Evolutionary conservation across 2,888 invertebrate species (phyloP), one percentile per base, ranked within the genome.

Genomic region (Conus canariensis): DNA sequence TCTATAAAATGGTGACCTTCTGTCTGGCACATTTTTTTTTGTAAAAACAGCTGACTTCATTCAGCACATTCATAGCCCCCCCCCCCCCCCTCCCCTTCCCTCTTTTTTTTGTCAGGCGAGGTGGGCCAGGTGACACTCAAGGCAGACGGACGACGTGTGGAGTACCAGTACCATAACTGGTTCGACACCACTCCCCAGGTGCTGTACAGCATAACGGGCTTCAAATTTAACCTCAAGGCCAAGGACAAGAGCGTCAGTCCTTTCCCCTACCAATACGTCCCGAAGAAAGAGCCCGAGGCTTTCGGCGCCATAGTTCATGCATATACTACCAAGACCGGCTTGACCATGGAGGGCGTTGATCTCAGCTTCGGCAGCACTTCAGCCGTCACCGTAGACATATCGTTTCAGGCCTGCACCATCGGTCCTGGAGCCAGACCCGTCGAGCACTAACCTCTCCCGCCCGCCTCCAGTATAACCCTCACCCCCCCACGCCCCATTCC

Each of bases 361-460:
- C 10, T 19, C 10, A 56, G 82, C 56, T 82, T 56, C 19, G 82
- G 82, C 6, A 19, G 56, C 56, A 82, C 56, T 7, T 16, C 8
- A 5, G 56, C 19, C 56, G 19, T 56, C 56, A 19, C 56, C 30
- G 8, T 82, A 19, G 82, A 56, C 30, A 56, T 82, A 0, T 10
- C 56, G 8, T 82, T 82, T 56, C 82, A 82, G 82, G 82, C 82
- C 56, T 82, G 82, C 19, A 56, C 82, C 82, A 56, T 82, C 19
- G 82, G 82, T 10, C 82, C 82, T 19, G 82, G 82, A 6, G 9
- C 56, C 4, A 19, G 19, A 2, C 56, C 56, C 56, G 19, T 56
- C 19, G 56, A 82, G 16, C 82, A 82, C 82, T 82, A 19, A 56
- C 30, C 30, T 30, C 30, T 2, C 30, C 30, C 30, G 30, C 30